Evolutionary conservation across 2,797 vertebrate genomes (phyloP).

Genomic region (Xyrichtys novacula): DNA sequence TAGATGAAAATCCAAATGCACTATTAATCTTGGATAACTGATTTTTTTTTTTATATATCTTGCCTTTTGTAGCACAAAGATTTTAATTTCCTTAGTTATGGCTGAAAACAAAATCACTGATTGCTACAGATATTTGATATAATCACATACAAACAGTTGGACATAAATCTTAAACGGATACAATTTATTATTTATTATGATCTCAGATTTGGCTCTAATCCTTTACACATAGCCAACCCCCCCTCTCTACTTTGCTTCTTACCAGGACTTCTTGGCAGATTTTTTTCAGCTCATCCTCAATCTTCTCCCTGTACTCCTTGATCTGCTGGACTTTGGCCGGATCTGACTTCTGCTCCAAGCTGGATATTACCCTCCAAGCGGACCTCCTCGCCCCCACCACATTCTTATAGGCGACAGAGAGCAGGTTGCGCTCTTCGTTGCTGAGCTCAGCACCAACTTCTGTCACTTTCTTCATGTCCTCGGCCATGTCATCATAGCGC

Average conservation of each 20-base stretch:
- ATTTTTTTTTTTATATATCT: too few species aligned
- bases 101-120: neutral
- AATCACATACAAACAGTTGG: neutral
- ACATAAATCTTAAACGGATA: neutral
- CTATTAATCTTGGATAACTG: too few species aligned
- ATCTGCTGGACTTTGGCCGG: constrained; percentile 84
- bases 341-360: constrained; percentile 92
- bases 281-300: constrained; percentile 93
- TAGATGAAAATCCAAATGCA: too few species aligned
- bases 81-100: neutral
- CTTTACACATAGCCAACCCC: neutral
- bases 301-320: constrained; percentile 91
- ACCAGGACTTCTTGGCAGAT: constrained; percentile 97
- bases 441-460: constrained; percentile 87
- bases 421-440: constrained; percentile 96
- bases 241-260: constrained; percentile 70
- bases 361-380: constrained; percentile 95
- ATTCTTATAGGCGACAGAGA: constrained; percentile 98
- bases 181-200: neutral
- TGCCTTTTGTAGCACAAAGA: neutral
- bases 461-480: constrained; percentile 92
- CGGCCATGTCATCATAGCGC: constrained; percentile 97
- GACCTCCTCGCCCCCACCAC: constrained; percentile 95
- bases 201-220: neutral
- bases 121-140: neutral